Evolutionary conservation across 1,140 invertebrate genomes (phyloP), one percentile per base, ranked within the genome.

Genomic region (Phymastichus coffea): DNA sequence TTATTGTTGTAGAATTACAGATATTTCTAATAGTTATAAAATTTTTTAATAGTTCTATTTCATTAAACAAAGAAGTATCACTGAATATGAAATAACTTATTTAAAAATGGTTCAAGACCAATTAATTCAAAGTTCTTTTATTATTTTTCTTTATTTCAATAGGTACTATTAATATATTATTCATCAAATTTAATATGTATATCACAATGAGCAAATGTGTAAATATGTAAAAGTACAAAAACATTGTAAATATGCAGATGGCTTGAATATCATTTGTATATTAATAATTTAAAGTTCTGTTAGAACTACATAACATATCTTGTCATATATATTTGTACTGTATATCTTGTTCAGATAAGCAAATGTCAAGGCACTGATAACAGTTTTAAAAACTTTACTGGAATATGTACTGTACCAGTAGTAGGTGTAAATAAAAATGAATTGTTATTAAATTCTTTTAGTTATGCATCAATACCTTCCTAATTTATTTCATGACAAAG

Each of bases 401-500:
- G 19, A 28, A 49, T 49, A 28, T 40, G n/a, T 41, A 49, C 17
- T 57, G 37, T 49, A 43, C 19, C 15, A 48, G 28, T 35, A 14
- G 19, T 23, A 58, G 28, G 44, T 58, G 47, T 51, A 58, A 52
- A 52, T 58, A 58, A 35, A 58, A 25, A 44, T 35, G 23, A 49
- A 52, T 47, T 58, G 30, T 68, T 64, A 58, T 26, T 4, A 40
- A 4, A 8, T 28, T 54, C 58, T 61, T 63, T 22, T 40, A 61
- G 37, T 64, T 66, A 30, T 48, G 23, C 14, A 14, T 33, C 25
- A n/a, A n/a, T n/a, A n/a, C n/a, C n/a, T n/a, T n/a, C n/a, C n/a
- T n/a, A n/a, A n/a, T n/a, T n/a, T n/a, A n/a, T n/a, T n/a, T n/a
- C n/a, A n/a, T n/a, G n/a, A n/a, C n/a, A n/a, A n/a, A n/a, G n/a